phyloP scores from a whole-genome alignment of 2,888 invertebrate genomes.

The Baronia brevicornis region DNA sequence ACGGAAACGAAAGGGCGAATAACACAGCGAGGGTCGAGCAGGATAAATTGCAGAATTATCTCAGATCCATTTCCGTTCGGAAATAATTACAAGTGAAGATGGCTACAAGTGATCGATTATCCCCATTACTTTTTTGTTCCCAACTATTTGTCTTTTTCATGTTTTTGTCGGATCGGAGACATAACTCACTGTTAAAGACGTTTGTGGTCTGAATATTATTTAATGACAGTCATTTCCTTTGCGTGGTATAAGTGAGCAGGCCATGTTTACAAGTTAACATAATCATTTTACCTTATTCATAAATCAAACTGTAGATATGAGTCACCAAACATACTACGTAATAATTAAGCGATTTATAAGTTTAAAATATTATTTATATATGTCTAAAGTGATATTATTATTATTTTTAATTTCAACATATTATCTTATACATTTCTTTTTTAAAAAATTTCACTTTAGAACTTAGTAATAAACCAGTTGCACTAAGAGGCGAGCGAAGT shows the following conservation, averaged over 20 bases:
- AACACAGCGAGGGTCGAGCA: slow-evolving; percentile 20
- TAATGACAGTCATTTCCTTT: slow-evolving; percentile 42
- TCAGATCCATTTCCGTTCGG: slow-evolving; percentile 44
- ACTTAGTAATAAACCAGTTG: too few species aligned
- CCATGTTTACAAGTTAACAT: neutral
- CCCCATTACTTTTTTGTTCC: slow-evolving; percentile 44
- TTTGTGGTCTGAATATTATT: slow-evolving; percentile 32
- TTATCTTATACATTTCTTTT: neutral
- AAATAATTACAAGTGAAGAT: slow-evolving; percentile 39
- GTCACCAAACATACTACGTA: too few species aligned
- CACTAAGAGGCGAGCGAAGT: too few species aligned
- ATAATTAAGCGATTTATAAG: too few species aligned
- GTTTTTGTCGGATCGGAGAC: slow-evolving; percentile 23
- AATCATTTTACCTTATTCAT: slow-evolving; percentile 6
- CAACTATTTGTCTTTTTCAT: slow-evolving; percentile 33
- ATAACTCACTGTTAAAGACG: slow-evolving; percentile 34
- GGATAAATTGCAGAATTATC: slow-evolving; percentile 52
- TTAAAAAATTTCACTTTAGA: slow-evolving; percentile 3
- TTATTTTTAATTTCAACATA: neutral
- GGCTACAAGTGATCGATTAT: slow-evolving; percentile 39
- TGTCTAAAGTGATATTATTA: too few species aligned
- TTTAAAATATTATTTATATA: too few species aligned
- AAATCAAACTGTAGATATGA: too few species aligned
- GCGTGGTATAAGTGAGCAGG: slow-evolving; percentile 13
- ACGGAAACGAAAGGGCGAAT: slow-evolving; percentile 32